Evolutionary conservation across 2,888 invertebrate genomes (phyloP).

Genomic region (Zygaena filipendulae): DNA sequence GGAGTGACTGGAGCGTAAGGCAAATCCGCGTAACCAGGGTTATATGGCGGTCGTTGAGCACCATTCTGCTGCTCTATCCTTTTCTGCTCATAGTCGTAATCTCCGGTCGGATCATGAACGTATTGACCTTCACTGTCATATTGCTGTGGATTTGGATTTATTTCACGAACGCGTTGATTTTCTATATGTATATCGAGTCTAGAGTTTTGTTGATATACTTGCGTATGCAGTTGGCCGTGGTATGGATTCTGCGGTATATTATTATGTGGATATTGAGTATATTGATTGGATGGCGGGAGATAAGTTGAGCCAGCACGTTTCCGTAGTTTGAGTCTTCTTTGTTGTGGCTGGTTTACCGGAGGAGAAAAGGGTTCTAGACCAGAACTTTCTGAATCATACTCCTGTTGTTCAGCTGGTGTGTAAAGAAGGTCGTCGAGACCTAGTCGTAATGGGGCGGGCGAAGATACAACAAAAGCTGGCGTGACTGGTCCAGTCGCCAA

Average conservation of each 20-base stretch:
- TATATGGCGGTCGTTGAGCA: conserved; percentile 30
- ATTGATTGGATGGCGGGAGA: conserved; percentile 54
- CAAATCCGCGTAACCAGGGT: conserved; percentile 44
- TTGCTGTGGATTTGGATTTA: conserved; percentile 31
- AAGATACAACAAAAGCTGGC: conserved; percentile 37
- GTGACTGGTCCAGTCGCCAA: conserved; percentile 37
- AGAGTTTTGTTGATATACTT: conserved; percentile 49
- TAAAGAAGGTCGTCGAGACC: conserved; percentile 53
- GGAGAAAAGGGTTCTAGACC: conserved; percentile 37
- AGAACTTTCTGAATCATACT: conserved; percentile 28
- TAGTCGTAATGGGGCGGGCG: conserved; percentile 38
- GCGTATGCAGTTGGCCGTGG: conserved; percentile 39
- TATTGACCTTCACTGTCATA: conserved; percentile 55
- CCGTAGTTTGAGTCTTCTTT: conserved; percentile 42
- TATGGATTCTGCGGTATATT: conserved; percentile 49
- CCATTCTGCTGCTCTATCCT: conserved; percentile 32
- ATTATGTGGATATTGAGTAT: conserved; percentile 45
- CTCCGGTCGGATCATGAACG: conserved; percentile 53
- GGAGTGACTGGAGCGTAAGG: conserved; percentile 42
- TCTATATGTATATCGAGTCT: conserved; percentile 48
- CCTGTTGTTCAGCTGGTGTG: conserved; percentile 42
- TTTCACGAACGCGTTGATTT: conserved; percentile 48
- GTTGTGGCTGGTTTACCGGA: conserved; percentile 31
- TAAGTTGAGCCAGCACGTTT: conserved; percentile 58
- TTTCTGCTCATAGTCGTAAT: conserved; percentile 57